phyloP scores from a whole-genome alignment of 2,797 vertebrate species.

The Girardinus metallicus region DNA sequence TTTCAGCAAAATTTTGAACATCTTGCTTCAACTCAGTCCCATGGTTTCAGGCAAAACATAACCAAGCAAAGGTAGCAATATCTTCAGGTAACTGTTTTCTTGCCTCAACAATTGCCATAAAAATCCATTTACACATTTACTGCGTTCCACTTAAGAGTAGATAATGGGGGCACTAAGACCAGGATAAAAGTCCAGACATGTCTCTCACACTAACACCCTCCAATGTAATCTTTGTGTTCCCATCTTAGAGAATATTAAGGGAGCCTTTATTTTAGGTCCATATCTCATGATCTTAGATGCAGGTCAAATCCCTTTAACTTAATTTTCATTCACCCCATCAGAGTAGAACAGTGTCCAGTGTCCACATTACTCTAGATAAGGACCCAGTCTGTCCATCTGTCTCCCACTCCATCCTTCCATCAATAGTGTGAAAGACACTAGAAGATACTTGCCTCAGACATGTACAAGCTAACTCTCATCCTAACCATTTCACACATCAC shows the following conservation, averaged over 20 bases:
- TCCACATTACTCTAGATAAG: neutral
- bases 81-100: neutral
- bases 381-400: neutral
- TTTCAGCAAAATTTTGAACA: neutral
- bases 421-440: neutral
- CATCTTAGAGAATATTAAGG: neutral
- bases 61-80: neutral
- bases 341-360: neutral
- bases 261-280: neutral
- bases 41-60: neutral
- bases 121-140: neutral
- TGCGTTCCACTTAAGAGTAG: neutral
- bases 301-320: neutral
- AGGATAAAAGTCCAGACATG: neutral
- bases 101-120: neutral
- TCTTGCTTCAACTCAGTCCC: neutral
- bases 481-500: too few relatives aligned
- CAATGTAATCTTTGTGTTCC: neutral
- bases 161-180: neutral
- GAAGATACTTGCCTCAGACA: neutral
- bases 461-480: too few relatives aligned
- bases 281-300: neutral
- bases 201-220: neutral
- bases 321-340: neutral
- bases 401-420: neutral